A percentile compares a stretch with the other conserved stretches of the same genome.
Evolutionary conservation across 2,113 vertebrate genomes (phyloP).

Genomic region (Stictonetta naevosa): DNA sequence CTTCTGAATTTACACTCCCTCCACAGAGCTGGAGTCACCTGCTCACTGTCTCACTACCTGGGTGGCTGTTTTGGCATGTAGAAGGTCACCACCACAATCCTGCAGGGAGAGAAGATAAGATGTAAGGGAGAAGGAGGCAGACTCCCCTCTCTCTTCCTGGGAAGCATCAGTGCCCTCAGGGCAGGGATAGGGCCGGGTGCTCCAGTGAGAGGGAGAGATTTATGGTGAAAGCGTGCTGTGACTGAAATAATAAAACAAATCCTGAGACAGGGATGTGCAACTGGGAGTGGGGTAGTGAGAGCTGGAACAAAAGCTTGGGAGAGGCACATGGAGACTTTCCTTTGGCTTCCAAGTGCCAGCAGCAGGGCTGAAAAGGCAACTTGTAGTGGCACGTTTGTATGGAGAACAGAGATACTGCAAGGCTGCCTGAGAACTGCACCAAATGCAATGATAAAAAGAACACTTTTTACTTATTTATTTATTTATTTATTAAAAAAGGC

Average conservation of each 20-base stretch:
- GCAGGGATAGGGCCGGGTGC: neutral
- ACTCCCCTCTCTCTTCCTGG: neutral
- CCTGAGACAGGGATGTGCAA: neutral
- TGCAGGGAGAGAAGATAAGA: neutral
- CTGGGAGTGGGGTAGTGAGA: neutral
- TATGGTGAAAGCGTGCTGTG: neutral
- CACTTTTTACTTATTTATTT: too few species aligned
- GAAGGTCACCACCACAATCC: neutral
- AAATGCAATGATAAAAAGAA: neutral
- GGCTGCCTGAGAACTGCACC: neutral
- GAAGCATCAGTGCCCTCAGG: neutral
- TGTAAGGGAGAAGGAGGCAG: neutral
- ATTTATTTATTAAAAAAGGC: too few species aligned
- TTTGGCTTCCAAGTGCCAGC: neutral
- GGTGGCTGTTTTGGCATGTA: neutral
- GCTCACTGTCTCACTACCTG: neutral
- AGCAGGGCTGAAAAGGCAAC: neutral
- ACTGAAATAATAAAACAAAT: neutral
- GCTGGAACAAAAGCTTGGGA: neutral
- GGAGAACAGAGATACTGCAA: neutral
- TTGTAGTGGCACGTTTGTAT: neutral
- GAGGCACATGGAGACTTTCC: rapidly evolving
- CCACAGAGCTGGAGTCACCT: neutral
- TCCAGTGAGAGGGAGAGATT: neutral
- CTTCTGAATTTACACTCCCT: neutral